Conservation (phyloP, 2,888 invertebrate species). For the Andrena trimmerana region DNA sequence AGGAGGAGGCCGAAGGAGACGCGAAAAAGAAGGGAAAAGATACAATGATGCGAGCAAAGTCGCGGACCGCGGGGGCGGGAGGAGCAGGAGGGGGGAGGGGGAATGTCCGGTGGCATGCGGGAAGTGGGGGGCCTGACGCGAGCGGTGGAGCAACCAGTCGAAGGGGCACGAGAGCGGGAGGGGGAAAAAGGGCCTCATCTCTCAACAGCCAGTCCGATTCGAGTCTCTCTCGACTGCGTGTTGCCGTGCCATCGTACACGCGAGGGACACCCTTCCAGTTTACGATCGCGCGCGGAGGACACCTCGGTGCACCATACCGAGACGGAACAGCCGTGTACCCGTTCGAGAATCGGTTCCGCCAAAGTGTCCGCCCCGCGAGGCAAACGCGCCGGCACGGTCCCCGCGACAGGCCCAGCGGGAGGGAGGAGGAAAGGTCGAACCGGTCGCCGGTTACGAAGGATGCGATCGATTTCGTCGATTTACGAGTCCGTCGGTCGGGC, state of each 20-base stretch:
- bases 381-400: background rate
- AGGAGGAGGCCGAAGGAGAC: slow-evolving; percentile 51
- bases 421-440: background rate
- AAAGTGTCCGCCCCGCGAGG: slow-evolving; percentile 37
- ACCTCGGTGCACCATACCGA: slow-evolving; percentile 35
- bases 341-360: slow-evolving; percentile 33
- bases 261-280: slow-evolving; percentile 54
- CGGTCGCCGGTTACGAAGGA: slow-evolving; percentile 14
- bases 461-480: slow-evolving; percentile 1
- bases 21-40: slow-evolving; percentile 54
- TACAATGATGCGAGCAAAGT: slow-evolving; percentile 68
- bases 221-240: slow-evolving; percentile 74
- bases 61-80: slow-evolving; percentile 36
- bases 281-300: slow-evolving; percentile 48
- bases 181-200: slow-evolving; percentile 77
- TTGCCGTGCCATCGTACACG: slow-evolving; percentile 65
- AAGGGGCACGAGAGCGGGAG: slow-evolving; percentile 28
- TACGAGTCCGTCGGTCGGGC: background rate
- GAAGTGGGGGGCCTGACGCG: slow-evolving; percentile 57
- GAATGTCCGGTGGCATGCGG: slow-evolving; percentile 70
- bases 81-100: slow-evolving; percentile 37
- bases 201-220: slow-evolving; percentile 77
- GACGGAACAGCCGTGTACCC: slow-evolving; percentile 23
- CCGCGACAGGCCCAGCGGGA: background rate
- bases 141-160: slow-evolving; percentile 69